These are phyloP conservation scores for Lamellibrachia luymesi DNA, from an alignment of 1,140 invertebrate species.

Conservation along the genomic window DNA sequence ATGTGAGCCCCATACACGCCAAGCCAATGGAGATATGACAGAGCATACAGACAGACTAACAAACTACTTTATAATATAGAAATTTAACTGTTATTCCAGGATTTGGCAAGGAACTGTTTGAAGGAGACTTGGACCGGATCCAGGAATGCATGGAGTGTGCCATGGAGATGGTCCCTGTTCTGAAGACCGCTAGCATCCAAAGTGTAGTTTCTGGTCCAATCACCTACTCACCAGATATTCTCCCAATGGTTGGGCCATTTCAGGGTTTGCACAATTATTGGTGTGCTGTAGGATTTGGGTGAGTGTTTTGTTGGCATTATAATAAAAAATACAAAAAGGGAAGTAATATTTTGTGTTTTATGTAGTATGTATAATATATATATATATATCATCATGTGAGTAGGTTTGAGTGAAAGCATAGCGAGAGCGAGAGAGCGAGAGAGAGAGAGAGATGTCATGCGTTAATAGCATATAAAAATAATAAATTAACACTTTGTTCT, in stretches of 20 bases:
- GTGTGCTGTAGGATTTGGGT: slow-evolving; percentile 57
- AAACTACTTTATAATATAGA: too few species aligned
- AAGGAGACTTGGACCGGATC: slow-evolving; percentile 52
- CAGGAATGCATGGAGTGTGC: slow-evolving; percentile 48
- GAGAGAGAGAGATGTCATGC: too few species aligned
- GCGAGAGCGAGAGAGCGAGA: too few species aligned
- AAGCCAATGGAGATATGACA: too few species aligned
- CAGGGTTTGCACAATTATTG: slow-evolving; percentile 55
- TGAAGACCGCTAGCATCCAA: slow-evolving; percentile 46
- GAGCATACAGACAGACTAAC: too few species aligned
- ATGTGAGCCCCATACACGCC: too few species aligned
- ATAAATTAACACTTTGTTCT: not conserved
- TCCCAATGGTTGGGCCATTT: slow-evolving; percentile 52
- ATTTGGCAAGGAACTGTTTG: slow-evolving; percentile 56
- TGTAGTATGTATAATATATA: too few species aligned
- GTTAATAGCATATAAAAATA: too few species aligned
- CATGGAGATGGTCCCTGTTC: slow-evolving; percentile 51
- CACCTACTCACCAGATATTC: slow-evolving; percentile 53
- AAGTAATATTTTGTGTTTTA: too few species aligned
- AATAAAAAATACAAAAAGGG: too few species aligned
- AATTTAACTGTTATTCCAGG: slow-evolving; percentile 31
- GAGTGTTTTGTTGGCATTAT: slow-evolving; percentile 23
- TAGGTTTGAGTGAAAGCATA: too few species aligned
- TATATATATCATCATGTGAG: too few species aligned
- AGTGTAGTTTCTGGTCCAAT: slow-evolving; percentile 56